phyloP scores from a whole-genome alignment of 53 echinoderm and acorn worm species.

The Holothuria leucospilota region DNA sequence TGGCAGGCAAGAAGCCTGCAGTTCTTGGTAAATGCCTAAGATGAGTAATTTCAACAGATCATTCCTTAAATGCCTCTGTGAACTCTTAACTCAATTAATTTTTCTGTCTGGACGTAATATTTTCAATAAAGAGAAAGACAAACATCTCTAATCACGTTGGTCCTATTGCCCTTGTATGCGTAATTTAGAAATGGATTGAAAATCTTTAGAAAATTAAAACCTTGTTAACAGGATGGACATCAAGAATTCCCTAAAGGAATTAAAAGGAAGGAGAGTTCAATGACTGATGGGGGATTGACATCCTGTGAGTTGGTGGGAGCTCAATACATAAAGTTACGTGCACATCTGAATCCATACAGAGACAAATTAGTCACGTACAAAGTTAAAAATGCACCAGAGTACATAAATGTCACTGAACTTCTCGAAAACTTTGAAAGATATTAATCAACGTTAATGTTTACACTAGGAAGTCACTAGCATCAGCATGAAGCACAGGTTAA shows the following conservation, averaged over 20 bases:
- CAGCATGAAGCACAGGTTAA: too few species aligned
- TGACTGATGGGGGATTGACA: slow-evolving; percentile 30
- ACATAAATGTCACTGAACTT: too few species aligned
- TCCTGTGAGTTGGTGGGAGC: not conserved
- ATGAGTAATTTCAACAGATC: slow-evolving; percentile 20
- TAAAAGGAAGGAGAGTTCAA: slow-evolving; percentile 2
- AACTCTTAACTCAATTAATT: slow-evolving; percentile 43
- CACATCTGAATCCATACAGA: too few species aligned
- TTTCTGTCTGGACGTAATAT: not conserved
- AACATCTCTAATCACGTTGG: slow-evolving; percentile 4
- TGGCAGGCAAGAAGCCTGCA: not conserved
- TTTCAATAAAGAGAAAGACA: slow-evolving; percentile 15
- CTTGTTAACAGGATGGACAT: slow-evolving; percentile 41
- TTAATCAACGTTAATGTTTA: too few species aligned
- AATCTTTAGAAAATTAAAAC: slow-evolving; percentile 33
- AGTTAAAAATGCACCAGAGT: too few species aligned
- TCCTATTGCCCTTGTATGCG: slow-evolving; percentile 13
- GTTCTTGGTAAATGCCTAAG: not conserved
- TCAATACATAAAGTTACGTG: too few species aligned
- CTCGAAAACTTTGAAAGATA: too few species aligned
- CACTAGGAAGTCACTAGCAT: too few species aligned
- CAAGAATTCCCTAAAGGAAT: not conserved
- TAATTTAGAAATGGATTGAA: slow-evolving; percentile 47
- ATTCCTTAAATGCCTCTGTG: slow-evolving; percentile 12
- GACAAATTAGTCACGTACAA: too few species aligned